Base-by-base conservation (phyloP, 2,113 vertebrate species). In the Pao palembangensis region DNA sequence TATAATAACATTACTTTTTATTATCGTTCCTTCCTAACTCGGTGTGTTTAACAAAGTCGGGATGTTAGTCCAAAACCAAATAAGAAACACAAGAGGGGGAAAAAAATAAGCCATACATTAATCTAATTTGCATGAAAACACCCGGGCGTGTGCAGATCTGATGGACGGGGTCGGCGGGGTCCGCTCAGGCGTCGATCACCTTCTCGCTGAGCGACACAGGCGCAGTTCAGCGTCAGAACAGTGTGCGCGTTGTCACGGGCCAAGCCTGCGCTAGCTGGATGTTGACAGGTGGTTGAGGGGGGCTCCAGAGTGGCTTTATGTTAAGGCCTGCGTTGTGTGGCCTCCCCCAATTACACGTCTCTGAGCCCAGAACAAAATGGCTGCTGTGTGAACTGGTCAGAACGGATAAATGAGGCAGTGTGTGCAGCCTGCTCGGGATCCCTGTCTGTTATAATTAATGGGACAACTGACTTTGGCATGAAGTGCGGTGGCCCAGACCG, bases 371-470 rank as follows among this genome's bases (percentile, higher is more conserved):
- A 84, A 88, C 84, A 89, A 85, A 76, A 82, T 85, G 74, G 73
- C 66, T 71, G 76, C 82, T 88, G 83, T 88, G 84, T 44, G 73
- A 71, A 52, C 58, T 11, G 67, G 62, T 61, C 75, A 66, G 73
- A 0, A 17, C 46, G 71, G 55, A 88, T 82, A 75, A 90, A 86
- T 62, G 82, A 66, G 62, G 67, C 80, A 87, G 84, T 89, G 88
- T 90, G 60, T 17, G 18, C 20, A 12, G 5, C 63, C 51, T 28
- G 12, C 64, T 55, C 2, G 52, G 61, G 64, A 72, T 52, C 55
- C 74, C 73, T 82, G 84, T 75, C 81, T 73, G 64, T 69, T 61
- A 61, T 71, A 80, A 88, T 83, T 88, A 86, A 87, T 85, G 85
- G 83, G 71, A 83, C 51, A 71, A 74, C 73, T 71, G 58, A 85